Percentiles rank a stretch among this genome's conserved stretches.
phyloP scores from a whole-genome alignment of 2,888 invertebrate species.

The Catocala nupta region DNA sequence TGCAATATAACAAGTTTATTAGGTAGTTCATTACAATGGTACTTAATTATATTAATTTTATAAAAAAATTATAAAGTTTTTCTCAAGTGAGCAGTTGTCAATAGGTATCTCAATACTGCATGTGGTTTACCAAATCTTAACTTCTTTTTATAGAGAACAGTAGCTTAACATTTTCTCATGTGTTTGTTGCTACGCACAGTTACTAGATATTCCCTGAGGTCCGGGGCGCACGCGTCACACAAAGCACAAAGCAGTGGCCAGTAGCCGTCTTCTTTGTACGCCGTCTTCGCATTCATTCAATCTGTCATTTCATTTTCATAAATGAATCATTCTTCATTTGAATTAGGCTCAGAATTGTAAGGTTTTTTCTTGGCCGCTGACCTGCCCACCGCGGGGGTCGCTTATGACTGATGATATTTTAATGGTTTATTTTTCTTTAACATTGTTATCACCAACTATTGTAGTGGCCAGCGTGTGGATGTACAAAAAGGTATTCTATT shows the following conservation, averaged over 20 bases:
- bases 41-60: too few species aligned
- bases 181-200: conserved; percentile 20
- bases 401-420: conserved; percentile 84
- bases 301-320: conserved; percentile 87
- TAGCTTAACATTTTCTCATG: conserved; percentile 2
- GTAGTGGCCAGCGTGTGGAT: conserved; percentile 63
- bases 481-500: conserved; percentile 50
- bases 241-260: conserved; percentile 66
- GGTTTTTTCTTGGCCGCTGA: conserved; percentile 81
- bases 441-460: conserved; percentile 83
- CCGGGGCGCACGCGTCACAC: conserved; percentile 73
- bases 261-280: conserved; percentile 77
- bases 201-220: conserved; percentile 53
- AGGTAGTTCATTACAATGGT: too few species aligned
- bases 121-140: too few species aligned
- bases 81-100: too few species aligned
- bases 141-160: neutral
- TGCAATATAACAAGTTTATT: too few species aligned
- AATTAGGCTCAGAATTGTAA: conserved; percentile 76
- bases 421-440: conserved; percentile 86
- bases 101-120: too few species aligned
- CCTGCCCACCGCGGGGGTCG: conserved; percentile 84
- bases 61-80: too few species aligned
- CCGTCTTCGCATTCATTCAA: conserved; percentile 78
- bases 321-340: conserved; percentile 86